Evolutionary conservation across 2,797 vertebrate species (phyloP), one percentile per base, ranked within the genome.

Genomic region (Chelidonichthys spinosus): DNA sequence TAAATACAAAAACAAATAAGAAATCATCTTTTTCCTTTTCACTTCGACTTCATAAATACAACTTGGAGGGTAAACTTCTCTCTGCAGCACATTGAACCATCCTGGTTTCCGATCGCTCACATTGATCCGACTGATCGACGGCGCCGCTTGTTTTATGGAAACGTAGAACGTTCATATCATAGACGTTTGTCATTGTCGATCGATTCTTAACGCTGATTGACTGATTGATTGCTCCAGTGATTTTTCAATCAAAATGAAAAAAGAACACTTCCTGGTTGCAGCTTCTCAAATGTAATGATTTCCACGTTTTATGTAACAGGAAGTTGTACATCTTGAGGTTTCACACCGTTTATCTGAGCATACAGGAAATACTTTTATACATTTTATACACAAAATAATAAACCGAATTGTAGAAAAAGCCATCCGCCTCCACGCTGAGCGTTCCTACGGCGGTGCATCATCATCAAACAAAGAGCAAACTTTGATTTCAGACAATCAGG

Each of bases 1-100:
- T 91, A 93, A 91, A 93, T 90, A 92, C 61, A 72, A 88, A 83
- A 80, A 75, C 53, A 32, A 64, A 56, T 10, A 37, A 40, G 0
- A 46, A 52, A 25, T 25, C 6, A 55, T 25, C 46, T 50, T 52
- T 84, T 69, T 81, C 56, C 86, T 91, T 91, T 91, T 87, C 87
- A 92, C 89, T 89, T 90, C 3, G 49, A 65, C 89, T 89, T 90
- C 78, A 91, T 92, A 87, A 92, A 92, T 90, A 90, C 79, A 85
- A 70, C 73, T 78, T 15, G 44, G 43, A 67, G 47, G 53, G 18
- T 73, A 40, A 0, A 54, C 32, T 60, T 66, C 56, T 67, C 47
- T 74, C 63, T 52, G 62, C 56, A 58, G 49, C 44, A 64, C 82
- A 80, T 85, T 80, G 74, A 64, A 49, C 60, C 43, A 0, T 55